Conservation (phyloP, 2,888 invertebrate species). For the Erebia palarica region DNA sequence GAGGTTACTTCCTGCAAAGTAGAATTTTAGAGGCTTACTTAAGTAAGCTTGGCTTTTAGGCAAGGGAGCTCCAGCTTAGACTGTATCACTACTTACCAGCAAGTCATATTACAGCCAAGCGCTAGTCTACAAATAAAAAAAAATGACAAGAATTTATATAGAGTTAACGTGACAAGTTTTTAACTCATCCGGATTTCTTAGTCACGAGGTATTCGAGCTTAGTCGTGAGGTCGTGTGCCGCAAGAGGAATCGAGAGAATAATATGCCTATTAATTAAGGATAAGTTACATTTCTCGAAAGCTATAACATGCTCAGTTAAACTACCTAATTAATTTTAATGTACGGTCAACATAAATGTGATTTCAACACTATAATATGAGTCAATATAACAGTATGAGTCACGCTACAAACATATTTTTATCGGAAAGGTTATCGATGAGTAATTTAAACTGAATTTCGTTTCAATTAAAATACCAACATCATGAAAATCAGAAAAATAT, state of each 20-base stretch:
- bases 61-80: too few relatives aligned
- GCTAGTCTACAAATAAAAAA: too few relatives aligned
- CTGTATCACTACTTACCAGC: too few relatives aligned
- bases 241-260: neutral
- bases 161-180: neutral
- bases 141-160: neutral
- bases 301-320: neutral
- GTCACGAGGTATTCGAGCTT: neutral
- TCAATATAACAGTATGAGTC: slow-evolving; percentile 4
- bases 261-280: slow-evolving; percentile 12
- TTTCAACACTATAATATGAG: slow-evolving; percentile 1
- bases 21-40: too few relatives aligned
- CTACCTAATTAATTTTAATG: slow-evolving; percentile 13
- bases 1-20: too few relatives aligned
- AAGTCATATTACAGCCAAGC: too few relatives aligned
- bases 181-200: neutral
- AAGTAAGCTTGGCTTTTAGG: too few relatives aligned
- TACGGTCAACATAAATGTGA: neutral
- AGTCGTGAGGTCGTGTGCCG: neutral
- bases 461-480: neutral
- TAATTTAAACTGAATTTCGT: neutral
- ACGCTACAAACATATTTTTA: neutral
- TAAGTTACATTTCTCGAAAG: slow-evolving; percentile 9
- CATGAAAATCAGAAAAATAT: neutral
- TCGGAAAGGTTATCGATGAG: neutral